Base-by-base conservation (phyloP, 2,797 vertebrate species). In the Bradypus variegatus region DNA sequence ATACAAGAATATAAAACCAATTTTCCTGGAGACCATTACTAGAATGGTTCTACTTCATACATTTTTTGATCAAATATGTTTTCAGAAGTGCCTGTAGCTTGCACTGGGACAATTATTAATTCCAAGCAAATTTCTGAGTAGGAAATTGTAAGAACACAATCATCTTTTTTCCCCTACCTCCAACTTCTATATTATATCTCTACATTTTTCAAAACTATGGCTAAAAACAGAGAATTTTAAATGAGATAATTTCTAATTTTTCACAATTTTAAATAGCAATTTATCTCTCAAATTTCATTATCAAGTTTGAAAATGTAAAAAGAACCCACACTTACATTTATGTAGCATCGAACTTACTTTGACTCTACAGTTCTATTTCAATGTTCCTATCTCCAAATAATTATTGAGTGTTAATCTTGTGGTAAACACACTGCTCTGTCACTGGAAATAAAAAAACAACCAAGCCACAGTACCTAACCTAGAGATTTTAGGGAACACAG, bases 1-100 rank as follows among this genome's bases (percentile, higher is more conserved):
- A 95, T 89, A 29, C 58, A 94, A 86, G 95, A 95, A 89, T 89
- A 93, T 93, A 84, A 78, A 91, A 84, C 45, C 81, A 88, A 50
- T 94, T 94, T 95, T 88, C 73, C n/a, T 83, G 58, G 45, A 58
- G 19, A 92, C 88, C 65, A 92, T 92, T 94, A 86, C 55, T 64
- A 93, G 75, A 92, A 86, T 80, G 31, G 41, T 67, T 77, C 70
- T 75, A 8, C 38, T 89, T 82, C 67, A 21, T 65, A 65, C 69
- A 50, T 70, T 92, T 91, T 36, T 95, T 87, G 90, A 80, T 93
- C 87, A 88, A 92, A 88, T 91, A 87, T 50, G 48, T 88, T 93
- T 94, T 93, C 86, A 92, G 65, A 93, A 93, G 76, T 14, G 12
- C 60, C 55, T 3, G 8, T 89, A 64, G 70, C 88, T 29, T n/a